phyloP scores from a whole-genome alignment of 1,140 invertebrate species.

The Cydia amplana region DNA sequence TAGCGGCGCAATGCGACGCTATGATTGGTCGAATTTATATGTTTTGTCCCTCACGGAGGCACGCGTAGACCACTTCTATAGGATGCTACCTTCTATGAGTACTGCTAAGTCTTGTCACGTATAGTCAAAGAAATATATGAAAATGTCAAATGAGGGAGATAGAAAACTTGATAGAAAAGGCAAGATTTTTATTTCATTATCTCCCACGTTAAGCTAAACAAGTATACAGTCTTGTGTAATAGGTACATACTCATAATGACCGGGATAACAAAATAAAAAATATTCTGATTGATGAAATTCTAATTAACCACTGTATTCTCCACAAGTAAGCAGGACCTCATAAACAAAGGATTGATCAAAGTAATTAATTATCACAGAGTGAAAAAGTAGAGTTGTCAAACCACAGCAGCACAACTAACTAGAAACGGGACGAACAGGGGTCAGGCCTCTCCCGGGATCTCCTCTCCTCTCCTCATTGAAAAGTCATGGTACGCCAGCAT shows the following conservation, averaged over 20 bases:
- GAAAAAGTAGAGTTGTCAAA: constrained; percentile 50
- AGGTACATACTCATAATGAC: constrained; percentile 70
- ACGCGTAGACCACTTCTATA: too few species aligned
- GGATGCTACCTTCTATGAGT: too few species aligned
- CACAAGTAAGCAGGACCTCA: constrained; percentile 75
- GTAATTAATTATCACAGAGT: constrained; percentile 64
- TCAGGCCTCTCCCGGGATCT: constrained; percentile 62
- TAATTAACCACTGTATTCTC: constrained; percentile 78
- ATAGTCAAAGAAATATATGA: constrained; percentile 29
- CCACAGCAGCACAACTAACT: constrained; percentile 59
- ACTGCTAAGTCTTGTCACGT: constrained; percentile 19
- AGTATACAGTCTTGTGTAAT: constrained; percentile 41
- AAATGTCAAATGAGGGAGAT: constrained; percentile 50
- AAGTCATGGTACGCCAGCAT: constrained; percentile 77
- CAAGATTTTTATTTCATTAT: constrained; percentile 76
- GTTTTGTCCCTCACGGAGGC: too few species aligned
- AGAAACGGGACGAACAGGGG: constrained; percentile 57
- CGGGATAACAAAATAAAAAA: constrained; percentile 79
- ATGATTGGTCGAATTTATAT: too few species aligned
- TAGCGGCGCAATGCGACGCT: too few species aligned
- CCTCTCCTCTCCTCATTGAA: constrained; percentile 71
- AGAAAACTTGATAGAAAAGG: constrained; percentile 68
- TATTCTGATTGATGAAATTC: constrained; percentile 75
- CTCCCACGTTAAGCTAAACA: constrained; percentile 59
- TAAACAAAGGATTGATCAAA: constrained; percentile 76